A percentile compares a stretch with the other conserved stretches of the same genome.
Conservation (phyloP, 2,888 invertebrate species). For the Dione juno region DNA sequence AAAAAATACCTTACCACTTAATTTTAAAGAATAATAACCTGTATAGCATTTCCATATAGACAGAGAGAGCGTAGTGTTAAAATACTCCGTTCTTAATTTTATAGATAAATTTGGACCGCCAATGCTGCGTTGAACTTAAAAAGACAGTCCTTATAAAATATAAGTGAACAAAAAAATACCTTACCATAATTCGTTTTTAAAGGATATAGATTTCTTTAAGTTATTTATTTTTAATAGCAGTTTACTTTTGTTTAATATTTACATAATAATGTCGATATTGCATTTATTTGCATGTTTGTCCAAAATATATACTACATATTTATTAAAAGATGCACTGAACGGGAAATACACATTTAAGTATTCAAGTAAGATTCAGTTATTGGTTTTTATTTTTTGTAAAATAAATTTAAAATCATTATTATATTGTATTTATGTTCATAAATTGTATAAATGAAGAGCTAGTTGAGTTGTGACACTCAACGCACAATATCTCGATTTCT, state of each 20-base stretch:
- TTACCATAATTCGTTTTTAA: not conserved
- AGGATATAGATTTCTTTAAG: not conserved
- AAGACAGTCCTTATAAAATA: too few species aligned
- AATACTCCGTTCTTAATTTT: too few species aligned
- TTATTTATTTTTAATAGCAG: conserved; percentile 9
- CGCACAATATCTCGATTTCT: not conserved
- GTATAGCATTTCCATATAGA: not conserved
- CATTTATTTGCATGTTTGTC: conserved; percentile 13
- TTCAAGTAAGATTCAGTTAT: conserved; percentile 13
- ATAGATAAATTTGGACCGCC: too few species aligned
- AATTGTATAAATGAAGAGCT: not conserved
- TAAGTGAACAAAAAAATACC: too few species aligned
- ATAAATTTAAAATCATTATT: not conserved
- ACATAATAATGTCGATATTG: conserved; percentile 7
- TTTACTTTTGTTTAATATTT: conserved; percentile 7
- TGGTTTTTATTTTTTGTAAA: not conserved
- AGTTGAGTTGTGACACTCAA: not conserved
- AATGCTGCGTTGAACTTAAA: too few species aligned
- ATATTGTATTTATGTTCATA: not conserved
- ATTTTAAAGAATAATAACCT: not conserved
- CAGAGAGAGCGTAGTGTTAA: too few species aligned
- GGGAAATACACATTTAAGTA: conserved; percentile 10
- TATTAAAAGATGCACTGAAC: conserved; percentile 9
- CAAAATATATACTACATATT: conserved; percentile 17
- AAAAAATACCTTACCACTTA: too few species aligned